Base-by-base conservation (phyloP, 2,797 vertebrate species). In the Champsocephalus esox region DNA sequence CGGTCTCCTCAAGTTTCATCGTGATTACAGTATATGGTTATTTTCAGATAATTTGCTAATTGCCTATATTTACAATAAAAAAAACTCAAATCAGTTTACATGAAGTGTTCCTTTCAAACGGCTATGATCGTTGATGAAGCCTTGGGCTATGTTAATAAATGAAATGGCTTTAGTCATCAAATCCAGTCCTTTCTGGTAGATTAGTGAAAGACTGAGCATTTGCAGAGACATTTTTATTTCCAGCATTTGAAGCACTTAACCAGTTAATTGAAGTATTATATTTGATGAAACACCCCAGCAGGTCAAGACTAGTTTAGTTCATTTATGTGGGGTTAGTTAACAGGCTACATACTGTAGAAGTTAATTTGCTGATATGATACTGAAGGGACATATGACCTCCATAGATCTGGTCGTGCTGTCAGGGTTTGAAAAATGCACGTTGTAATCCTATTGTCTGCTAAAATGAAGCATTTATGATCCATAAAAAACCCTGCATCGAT, bases 401-500 rank as follows among this genome's bases (percentile, higher is more conserved):
- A 43, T 51, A 45, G 38, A 32, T 41, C 52, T 51, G 16, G 51
- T 34, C 14, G 12, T 9, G 73, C 5, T n/a, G 10, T 55, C 45
- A 12, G 44, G 5, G 3, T 16, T 4, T 59, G 21, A 44, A 13
- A 32, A 13, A 14, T 9, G 43, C 60, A 60, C 5, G 3, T 6
- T 14, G 41, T 44, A 68, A 58, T 38, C 5, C 2, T 4, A 34
- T 28, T 68, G 9, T n/a, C 34, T 28, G 57, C 12, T 59, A 12
- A 55, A 56, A 61, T 32, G 48, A 60, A 68, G 34, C 34, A 28
- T 64, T 56, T 68, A 9, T 57, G 34, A 60, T 60, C 65, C 41
- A 45, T 12, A 55, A 11, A 59, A 11, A 58, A 54, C 32, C 66
- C n/a, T 12, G 63, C 67, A 60, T 70, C 57, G 8, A 62, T 80